Evolutionary conservation across 2,888 invertebrate genomes (phyloP), one percentile per base, ranked within the genome.

Genomic region (Pachymerium ferrugineum): DNA sequence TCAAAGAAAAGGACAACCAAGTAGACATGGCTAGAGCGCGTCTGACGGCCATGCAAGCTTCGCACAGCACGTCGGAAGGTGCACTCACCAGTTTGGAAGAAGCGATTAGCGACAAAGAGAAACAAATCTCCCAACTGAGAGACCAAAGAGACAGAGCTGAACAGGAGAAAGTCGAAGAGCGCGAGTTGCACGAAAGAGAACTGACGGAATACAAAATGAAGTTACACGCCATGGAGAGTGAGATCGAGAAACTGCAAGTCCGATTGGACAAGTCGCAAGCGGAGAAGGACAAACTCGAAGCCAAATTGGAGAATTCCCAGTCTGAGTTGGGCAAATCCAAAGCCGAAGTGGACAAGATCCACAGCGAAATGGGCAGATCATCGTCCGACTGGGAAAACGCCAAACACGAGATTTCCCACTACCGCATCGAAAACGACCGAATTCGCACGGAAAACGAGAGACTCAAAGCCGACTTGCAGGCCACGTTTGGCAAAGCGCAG

Each of bases 1-100:
- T 99, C 72, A 94, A 95, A 84, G 99, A 99, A 82, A 98, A 97
- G 85, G 98, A 99, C 82, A 94, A 94, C 84, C 97, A 97, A 86
- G 92, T 99, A 74, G 94, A 96, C 80, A 93, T 94, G 91, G 93
- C 95, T 0, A 86, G 95, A 78, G 94, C 94, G 33, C 87, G 95
- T 78, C 76, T 81, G 72, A 92, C 93, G 70, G 93, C 95, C 75
- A 93, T 96, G 89, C 95, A 95, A 85, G 94, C 94, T 16, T 95
- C 96, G 81, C 94, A 94, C 81, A 94, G 84, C 90, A 83, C 93
- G 76, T 93, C 93, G 10, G 96, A 96, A 86, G 95, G 94, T 72
- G 94, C 96, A 1, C 85, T 97, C 73, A 92, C 93, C 72, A 92
- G 93, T 77, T 87, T 97, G 54, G 97, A 97, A 85, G 97, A 97